A percentile compares a stretch with the other conserved stretches of the same genome.
Conservation (phyloP, 2,888 invertebrate species). For the Eristalis pertinax region DNA sequence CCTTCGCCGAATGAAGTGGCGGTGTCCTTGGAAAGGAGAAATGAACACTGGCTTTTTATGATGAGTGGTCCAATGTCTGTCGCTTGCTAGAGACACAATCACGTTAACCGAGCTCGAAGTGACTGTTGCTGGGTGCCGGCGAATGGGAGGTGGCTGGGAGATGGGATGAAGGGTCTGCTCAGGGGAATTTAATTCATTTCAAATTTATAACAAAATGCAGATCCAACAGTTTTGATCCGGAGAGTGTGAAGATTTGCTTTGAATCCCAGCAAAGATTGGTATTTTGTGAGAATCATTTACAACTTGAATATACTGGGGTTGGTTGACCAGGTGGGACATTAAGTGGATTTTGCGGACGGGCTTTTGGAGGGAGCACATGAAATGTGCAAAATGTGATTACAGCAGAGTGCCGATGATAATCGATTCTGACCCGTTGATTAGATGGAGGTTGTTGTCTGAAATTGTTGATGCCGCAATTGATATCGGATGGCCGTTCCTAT, state of each 20-base stretch:
- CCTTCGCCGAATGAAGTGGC: not conserved
- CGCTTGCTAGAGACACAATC: constrained; percentile 18
- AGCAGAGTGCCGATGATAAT: too few species aligned
- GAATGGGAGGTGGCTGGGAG: not conserved
- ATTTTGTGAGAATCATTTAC: not conserved
- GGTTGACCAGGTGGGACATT: too few species aligned
- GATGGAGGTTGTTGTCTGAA: too few species aligned
- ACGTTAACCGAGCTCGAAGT: constrained; percentile 18
- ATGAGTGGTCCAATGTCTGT: constrained; percentile 29
- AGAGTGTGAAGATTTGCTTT: not conserved
- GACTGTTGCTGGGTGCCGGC: constrained; percentile 31
- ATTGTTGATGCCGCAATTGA: too few species aligned
- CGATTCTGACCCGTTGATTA: too few species aligned
- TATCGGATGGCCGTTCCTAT: too few species aligned
- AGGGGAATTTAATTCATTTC: constrained; percentile 21
- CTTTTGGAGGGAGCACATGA: too few species aligned
- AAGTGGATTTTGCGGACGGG: too few species aligned
- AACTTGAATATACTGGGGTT: not conserved
- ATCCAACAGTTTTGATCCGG: not conserved
- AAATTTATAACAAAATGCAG: constrained; percentile 22
- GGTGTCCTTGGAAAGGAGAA: not conserved
- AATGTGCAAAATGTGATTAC: too few species aligned
- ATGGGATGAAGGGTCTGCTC: not conserved
- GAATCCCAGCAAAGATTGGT: not conserved
- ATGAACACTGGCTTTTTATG: constrained; percentile 17